phyloP scores from a whole-genome alignment of 2,113 vertebrate species.

The Ginglymostoma cirratum region DNA sequence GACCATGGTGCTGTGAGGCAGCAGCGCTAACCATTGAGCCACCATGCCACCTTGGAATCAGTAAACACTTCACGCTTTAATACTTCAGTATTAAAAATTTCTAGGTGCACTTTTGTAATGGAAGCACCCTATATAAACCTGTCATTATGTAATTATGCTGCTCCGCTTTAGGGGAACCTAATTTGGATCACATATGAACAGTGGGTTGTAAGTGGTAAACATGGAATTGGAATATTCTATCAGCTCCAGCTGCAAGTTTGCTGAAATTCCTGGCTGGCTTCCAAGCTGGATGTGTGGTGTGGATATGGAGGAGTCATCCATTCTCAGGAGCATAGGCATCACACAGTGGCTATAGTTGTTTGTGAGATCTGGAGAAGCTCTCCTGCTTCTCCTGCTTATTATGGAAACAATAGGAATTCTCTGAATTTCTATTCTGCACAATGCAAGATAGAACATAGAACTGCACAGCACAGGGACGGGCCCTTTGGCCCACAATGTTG shows the following conservation, averaged over 20 bases:
- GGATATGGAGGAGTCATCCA: background rate
- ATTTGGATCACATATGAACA: background rate
- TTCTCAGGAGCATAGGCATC: background rate
- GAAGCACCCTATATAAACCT: background rate
- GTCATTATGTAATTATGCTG: background rate
- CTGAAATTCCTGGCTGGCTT: background rate
- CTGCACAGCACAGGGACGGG: no score
- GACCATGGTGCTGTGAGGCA: no score
- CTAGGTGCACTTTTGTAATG: background rate
- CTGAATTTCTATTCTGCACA: background rate
- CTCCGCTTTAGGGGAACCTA: background rate
- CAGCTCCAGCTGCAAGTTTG: background rate
- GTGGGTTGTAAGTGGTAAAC: background rate
- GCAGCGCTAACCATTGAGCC: no score
- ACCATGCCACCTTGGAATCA: no score
- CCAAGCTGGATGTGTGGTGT: background rate
- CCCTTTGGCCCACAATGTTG: no score
- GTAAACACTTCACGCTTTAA: background rate
- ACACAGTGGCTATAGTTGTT: background rate
- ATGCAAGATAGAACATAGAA: background rate
- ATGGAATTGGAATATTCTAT: background rate
- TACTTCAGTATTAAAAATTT: background rate
- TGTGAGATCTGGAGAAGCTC: background rate
- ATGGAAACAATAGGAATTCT: background rate
- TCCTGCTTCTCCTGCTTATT: background rate